phyloP scores from a whole-genome alignment of 2,113 vertebrate species.

The Phrynosoma platyrhinos region DNA sequence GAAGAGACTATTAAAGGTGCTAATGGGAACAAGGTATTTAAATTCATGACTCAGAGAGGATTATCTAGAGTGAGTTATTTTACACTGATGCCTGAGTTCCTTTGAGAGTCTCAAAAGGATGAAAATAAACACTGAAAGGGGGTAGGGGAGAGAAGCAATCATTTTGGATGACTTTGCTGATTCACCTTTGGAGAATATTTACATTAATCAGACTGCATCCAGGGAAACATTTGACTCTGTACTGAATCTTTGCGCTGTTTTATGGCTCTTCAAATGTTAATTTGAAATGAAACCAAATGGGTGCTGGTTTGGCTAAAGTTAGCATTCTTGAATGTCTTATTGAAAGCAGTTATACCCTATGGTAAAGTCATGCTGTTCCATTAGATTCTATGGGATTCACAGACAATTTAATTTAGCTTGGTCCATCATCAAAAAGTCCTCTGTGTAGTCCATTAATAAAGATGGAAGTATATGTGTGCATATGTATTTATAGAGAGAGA shows the following conservation, averaged over 20 bases:
- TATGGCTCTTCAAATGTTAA: slow-evolving; percentile 41
- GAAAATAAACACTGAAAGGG: slow-evolving; percentile 53
- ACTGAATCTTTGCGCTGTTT: slow-evolving; percentile 43
- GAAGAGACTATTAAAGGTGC: slow-evolving; percentile 66
- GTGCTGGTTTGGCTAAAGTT: not conserved
- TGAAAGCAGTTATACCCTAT: not conserved
- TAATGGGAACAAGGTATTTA: slow-evolving; percentile 71
- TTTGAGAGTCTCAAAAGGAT: slow-evolving; percentile 24
- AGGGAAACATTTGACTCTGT: slow-evolving; percentile 58
- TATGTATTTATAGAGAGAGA: no score
- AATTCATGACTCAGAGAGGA: slow-evolving; percentile 66
- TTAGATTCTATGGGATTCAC: not conserved
- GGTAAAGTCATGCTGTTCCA: not conserved
- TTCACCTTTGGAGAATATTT: slow-evolving; percentile 55
- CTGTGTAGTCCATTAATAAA: no score
- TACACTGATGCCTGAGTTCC: slow-evolving; percentile 54
- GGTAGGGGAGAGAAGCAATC: slow-evolving; percentile 34
- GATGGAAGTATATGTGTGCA: no score
- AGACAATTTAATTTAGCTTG: not conserved
- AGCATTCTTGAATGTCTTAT: not conserved
- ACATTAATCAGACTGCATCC: slow-evolving; percentile 57
- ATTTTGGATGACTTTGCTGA: slow-evolving; percentile 38
- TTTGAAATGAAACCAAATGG: slow-evolving; percentile 13
- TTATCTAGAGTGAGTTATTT: slow-evolving; percentile 67
- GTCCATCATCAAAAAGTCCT: no score